Evolutionary conservation across 2,888 invertebrate genomes (phyloP).

Genomic region (Desoria tigrina): DNA sequence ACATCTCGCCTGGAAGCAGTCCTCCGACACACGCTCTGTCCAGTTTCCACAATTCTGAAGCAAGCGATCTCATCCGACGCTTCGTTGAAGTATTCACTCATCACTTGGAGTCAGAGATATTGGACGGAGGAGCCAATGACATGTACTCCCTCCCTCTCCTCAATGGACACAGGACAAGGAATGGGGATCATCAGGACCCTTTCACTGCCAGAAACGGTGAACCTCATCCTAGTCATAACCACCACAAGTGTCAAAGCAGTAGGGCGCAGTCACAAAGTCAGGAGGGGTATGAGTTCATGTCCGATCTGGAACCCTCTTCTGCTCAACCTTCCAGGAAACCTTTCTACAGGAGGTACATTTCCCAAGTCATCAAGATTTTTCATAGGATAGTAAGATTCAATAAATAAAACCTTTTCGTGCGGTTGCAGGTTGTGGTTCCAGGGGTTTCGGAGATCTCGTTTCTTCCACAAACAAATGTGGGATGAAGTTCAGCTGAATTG

Average conservation of each 20-base stretch:
- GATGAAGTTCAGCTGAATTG: slow-evolving; percentile 75
- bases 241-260: slow-evolving; percentile 26
- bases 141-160: slow-evolving; percentile 12
- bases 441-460: slow-evolving; percentile 76
- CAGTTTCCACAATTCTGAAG: slow-evolving; percentile 12
- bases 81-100: slow-evolving; percentile 51
- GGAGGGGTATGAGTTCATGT: slow-evolving; percentile 28
- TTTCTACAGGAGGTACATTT: slow-evolving; percentile 49
- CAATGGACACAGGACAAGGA: slow-evolving; percentile 6
- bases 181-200: slow-evolving; percentile 20
- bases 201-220: slow-evolving; percentile 11
- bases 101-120: slow-evolving; percentile 45
- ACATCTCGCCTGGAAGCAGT: slow-evolving; percentile 16
- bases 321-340: slow-evolving; percentile 44
- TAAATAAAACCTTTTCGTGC: too few species aligned
- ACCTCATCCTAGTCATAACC: slow-evolving; percentile 25
- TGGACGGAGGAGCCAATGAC: slow-evolving; percentile 27
- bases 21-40: neutral
- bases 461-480: slow-evolving; percentile 87
- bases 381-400: too few species aligned
- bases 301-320: slow-evolving; percentile 17
- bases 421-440: slow-evolving; percentile 75
- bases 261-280: slow-evolving; percentile 44
- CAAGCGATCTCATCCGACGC: slow-evolving; percentile 48
- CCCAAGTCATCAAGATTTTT: too few species aligned